Evolutionary conservation across 2,113 vertebrate species (phyloP).

Genomic region (Albula glossodonta): DNA sequence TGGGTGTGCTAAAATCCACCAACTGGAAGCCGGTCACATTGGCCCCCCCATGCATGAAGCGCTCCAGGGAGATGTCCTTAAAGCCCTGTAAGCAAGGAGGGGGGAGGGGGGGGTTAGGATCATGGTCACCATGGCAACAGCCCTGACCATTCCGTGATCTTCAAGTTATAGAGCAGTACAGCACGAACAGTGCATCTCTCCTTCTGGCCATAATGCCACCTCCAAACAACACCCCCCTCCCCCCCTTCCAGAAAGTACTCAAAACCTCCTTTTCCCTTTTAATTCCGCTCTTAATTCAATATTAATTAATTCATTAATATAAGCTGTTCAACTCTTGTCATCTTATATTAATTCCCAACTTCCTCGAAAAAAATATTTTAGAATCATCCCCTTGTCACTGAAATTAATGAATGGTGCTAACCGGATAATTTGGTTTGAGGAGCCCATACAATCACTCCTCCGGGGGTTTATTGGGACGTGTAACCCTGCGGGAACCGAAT

Average conservation of each 20-base stretch:
- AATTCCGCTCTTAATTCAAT: neutral
- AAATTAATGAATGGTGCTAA: neutral
- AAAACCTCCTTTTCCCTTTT: neutral
- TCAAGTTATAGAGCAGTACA: neutral
- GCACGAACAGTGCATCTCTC: neutral
- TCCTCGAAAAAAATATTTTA: neutral
- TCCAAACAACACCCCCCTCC: too few relatives aligned
- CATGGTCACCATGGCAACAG: neutral
- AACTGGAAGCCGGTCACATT: slow-evolving; percentile 98
- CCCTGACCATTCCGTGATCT: neutral
- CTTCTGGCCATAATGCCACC: neutral
- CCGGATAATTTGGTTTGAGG: neutral
- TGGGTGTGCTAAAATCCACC: slow-evolving; percentile 94
- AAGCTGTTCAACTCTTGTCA: too few relatives aligned
- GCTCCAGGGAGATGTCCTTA: slow-evolving; percentile 96
- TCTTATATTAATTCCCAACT: neutral
- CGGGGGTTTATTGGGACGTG: neutral
- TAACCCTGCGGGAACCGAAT: neutral
- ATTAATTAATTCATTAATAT: too few relatives aligned
- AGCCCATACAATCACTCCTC: neutral
- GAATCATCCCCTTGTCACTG: neutral
- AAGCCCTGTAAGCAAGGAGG: slow-evolving; percentile 78
- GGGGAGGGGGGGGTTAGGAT: neutral
- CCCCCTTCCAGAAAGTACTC: neutral
- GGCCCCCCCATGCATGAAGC: slow-evolving; percentile 96